These are phyloP conservation scores for Cosmorhoe ocellata DNA, from an alignment of 2,888 invertebrate genomes.

Conservation along the genomic window DNA sequence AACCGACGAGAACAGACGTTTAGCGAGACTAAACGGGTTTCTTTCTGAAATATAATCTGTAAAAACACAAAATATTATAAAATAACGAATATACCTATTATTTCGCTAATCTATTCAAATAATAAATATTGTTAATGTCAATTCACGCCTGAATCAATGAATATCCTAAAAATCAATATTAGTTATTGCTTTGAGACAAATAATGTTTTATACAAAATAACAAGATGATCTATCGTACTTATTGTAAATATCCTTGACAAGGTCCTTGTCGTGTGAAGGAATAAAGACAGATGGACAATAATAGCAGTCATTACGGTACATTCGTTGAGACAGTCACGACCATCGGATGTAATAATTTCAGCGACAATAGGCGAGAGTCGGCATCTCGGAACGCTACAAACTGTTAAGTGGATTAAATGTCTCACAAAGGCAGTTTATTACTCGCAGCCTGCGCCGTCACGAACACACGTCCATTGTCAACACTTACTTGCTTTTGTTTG, in stretches of 20 bases:
- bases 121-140: too few relatives aligned
- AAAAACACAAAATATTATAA: too few relatives aligned
- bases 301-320: conserved; percentile 34
- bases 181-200: too few relatives aligned
- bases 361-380: conserved; percentile 50
- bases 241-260: conserved; percentile 16
- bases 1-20: too few relatives aligned
- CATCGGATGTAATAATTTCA: conserved; percentile 61
- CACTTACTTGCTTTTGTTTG: conserved; percentile 57
- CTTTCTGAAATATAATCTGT: too few relatives aligned
- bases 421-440: conserved; percentile 68
- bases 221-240: neutral
- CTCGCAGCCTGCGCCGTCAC: conserved; percentile 50
- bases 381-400: conserved; percentile 58
- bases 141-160: too few relatives aligned
- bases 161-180: too few relatives aligned
- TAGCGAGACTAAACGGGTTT: too few relatives aligned
- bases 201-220: neutral
- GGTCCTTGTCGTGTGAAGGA: conserved; percentile 29
- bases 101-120: too few relatives aligned
- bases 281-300: conserved; percentile 35
- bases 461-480: conserved; percentile 55
- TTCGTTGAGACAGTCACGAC: conserved; percentile 30
- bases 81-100: too few relatives aligned
- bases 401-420: conserved; percentile 75